Evolutionary conservation across 2,113 vertebrate species (phyloP).

Genomic region (Apaloderma vittatum): DNA sequence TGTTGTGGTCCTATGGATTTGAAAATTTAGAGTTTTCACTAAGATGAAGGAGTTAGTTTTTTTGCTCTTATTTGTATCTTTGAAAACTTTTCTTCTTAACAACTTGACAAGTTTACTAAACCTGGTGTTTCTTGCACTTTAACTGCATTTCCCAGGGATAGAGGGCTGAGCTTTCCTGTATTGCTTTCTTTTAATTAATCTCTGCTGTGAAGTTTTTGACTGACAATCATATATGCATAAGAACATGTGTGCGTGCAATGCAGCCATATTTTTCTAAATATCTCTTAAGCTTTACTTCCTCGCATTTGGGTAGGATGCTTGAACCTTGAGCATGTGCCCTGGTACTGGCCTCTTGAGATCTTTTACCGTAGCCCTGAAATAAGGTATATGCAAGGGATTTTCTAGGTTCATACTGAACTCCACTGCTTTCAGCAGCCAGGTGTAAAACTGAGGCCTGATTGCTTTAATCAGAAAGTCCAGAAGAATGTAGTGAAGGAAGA

Average conservation of each 20-base stretch:
- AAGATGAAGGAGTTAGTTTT: neutral
- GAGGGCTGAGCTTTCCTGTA: neutral
- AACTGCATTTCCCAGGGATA: neutral
- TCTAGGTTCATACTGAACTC: neutral
- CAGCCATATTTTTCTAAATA: neutral
- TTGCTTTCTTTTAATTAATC: neutral
- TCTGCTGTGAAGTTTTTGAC: neutral
- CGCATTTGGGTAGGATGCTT: neutral
- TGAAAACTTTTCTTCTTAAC: neutral
- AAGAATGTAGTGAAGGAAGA: neutral
- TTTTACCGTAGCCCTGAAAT: neutral
- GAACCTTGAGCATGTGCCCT: rapidly evolving
- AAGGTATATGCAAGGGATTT: neutral
- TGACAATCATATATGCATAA: neutral
- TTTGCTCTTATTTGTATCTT: neutral
- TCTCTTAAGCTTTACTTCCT: neutral
- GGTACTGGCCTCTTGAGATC: neutral
- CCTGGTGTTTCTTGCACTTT: neutral
- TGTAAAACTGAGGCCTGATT: neutral
- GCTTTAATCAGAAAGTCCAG: neutral
- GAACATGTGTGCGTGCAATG: neutral
- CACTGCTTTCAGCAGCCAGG: neutral
- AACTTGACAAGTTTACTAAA: neutral
- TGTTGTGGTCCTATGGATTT: neutral
- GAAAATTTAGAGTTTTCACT: neutral